Conservation (phyloP, 1,140 invertebrate genomes). For the Lasaia peninsularis region DNA sequence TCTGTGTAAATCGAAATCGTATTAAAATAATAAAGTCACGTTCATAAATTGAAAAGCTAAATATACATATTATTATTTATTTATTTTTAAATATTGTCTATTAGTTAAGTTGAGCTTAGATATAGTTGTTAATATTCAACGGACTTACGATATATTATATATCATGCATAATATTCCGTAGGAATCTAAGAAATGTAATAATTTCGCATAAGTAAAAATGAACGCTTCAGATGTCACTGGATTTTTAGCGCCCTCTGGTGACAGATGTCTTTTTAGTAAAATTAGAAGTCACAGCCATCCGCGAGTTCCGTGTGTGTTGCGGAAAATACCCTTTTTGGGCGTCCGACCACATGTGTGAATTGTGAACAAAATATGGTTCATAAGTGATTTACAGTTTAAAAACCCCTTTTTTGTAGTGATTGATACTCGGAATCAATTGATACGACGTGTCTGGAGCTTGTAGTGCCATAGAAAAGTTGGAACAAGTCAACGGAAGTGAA, state of each 20-base stretch:
- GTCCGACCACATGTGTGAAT: conserved; percentile 78
- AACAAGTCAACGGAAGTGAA: conserved; percentile 67
- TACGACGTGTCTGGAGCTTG: conserved; percentile 47
- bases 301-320: conserved; percentile 74
- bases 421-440: conserved; percentile 46
- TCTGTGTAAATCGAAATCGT: too few species aligned
- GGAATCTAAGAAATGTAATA: not conserved
- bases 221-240: conserved; percentile 38
- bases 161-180: too few species aligned
- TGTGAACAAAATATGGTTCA: conserved; percentile 74
- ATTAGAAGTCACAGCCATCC: conserved; percentile 75
- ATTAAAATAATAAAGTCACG: too few species aligned
- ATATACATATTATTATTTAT: too few species aligned
- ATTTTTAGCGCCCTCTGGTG: conserved; percentile 59
- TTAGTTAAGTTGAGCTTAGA: too few species aligned
- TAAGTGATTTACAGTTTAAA: conserved; percentile 61
- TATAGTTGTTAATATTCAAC: too few species aligned
- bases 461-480: conserved; percentile 56
- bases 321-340: conserved; percentile 78
- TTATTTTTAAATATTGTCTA: too few species aligned
- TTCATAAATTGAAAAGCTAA: too few species aligned
- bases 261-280: conserved; percentile 61
- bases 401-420: conserved; percentile 46
- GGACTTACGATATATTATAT: too few species aligned
- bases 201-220: conserved; percentile 33